phyloP scores from a whole-genome alignment of 2,888 invertebrate species.

The Tiphia femorata region DNA sequence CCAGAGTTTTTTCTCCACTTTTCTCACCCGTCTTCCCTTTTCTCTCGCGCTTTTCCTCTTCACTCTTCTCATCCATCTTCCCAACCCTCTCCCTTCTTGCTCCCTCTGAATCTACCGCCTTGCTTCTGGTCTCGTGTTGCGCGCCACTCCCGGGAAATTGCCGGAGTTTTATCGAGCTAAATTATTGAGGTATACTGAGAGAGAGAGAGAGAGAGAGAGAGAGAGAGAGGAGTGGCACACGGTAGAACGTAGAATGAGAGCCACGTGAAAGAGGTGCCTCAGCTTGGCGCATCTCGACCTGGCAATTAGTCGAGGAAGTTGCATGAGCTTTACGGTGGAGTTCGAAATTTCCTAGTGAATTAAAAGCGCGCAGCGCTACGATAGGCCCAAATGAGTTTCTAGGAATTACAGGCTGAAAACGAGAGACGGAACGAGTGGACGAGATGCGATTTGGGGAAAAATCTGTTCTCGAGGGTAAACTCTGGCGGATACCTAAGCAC shows the following conservation, averaged over 20 bases:
- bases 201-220: background rate
- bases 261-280: background rate
- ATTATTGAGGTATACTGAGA: slow-evolving; percentile 8
- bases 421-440: too few species aligned
- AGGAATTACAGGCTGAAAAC: too few species aligned
- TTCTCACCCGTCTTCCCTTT: background rate
- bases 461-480: too few species aligned
- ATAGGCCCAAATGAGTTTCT: too few species aligned
- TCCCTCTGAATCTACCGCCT: background rate
- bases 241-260: slow-evolving; percentile 1
- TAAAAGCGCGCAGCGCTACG: too few species aligned
- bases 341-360: too few species aligned
- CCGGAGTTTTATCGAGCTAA: slow-evolving; percentile 21
- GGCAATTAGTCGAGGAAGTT: slow-evolving; percentile 36
- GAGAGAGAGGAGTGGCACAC: background rate
- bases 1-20: background rate
- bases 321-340: too few species aligned
- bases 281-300: background rate
- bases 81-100: background rate
- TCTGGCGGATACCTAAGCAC: too few species aligned
- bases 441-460: too few species aligned
- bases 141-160: slow-evolving; percentile 14
- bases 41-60: background rate
- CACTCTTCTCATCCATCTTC: background rate
- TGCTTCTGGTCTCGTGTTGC: background rate